Evolutionary conservation across 2,888 invertebrate species (phyloP).

Genomic region (Heteropelma amictum): DNA sequence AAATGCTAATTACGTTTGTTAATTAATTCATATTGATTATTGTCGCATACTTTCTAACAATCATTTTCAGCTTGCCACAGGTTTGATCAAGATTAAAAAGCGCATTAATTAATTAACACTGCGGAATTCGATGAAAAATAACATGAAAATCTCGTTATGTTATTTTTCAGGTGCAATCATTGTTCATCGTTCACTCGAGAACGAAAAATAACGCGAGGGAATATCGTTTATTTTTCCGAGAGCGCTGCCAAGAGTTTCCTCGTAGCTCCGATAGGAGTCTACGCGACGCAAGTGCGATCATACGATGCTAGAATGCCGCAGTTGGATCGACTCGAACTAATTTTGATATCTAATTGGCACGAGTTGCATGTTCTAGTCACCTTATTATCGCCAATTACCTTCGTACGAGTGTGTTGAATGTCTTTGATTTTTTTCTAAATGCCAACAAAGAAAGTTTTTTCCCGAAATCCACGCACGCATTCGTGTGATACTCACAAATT

Average conservation of each 20-base stretch:
- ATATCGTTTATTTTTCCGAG: background rate
- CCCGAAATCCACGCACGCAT: background rate
- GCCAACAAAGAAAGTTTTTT: background rate
- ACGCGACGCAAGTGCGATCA: background rate
- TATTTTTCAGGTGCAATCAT: no score
- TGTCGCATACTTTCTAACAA: no score
- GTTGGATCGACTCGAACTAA: slow-evolving; percentile 3
- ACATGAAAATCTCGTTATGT: no score
- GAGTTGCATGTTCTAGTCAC: background rate
- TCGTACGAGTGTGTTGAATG: background rate
- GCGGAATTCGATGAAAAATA: no score
- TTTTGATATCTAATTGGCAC: slow-evolving; percentile 38
- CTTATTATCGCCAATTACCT: background rate
- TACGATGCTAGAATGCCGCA: background rate
- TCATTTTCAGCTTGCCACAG: no score
- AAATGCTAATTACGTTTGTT: no score
- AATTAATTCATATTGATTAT: no score
- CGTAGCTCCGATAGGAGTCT: background rate
- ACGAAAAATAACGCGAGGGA: background rate
- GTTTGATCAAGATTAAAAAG: no score
- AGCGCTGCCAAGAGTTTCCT: slow-evolving; percentile 25
- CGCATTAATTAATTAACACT: no score
- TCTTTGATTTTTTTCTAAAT: background rate
- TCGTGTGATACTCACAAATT: slow-evolving; percentile 6
- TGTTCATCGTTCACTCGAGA: no score